Percentiles rank a stretch among this genome's conserved stretches.
These are phyloP conservation scores for Polymixis flavicincta DNA, from an alignment of 2,888 invertebrate genomes.

Conservation along the genomic window DNA sequence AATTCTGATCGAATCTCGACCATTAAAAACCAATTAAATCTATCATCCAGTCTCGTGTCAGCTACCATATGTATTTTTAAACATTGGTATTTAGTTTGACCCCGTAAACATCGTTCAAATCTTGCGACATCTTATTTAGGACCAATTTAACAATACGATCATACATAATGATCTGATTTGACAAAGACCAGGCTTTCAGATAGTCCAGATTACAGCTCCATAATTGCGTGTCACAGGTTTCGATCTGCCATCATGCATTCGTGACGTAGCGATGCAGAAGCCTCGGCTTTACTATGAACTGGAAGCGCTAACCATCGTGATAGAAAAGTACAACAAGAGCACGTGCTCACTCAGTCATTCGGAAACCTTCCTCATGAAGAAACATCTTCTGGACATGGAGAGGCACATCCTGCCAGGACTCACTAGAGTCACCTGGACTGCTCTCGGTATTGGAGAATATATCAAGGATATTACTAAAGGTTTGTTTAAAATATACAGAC, in stretches of 20 bases:
- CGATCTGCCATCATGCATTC: slow-evolving; percentile 86
- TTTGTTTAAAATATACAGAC: slow-evolving; percentile 55
- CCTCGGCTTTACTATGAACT: slow-evolving; percentile 92
- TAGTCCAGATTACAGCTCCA: not conserved
- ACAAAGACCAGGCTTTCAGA: not conserved
- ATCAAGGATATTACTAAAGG: slow-evolving; percentile 87
- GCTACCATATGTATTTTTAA: not conserved
- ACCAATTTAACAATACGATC: not conserved
- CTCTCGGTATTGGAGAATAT: slow-evolving; percentile 95
- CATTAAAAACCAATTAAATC: not conserved
- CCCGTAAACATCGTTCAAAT: no score
- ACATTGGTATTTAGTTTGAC: no score
- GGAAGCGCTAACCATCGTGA: slow-evolving; percentile 91
- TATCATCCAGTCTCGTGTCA: not conserved
- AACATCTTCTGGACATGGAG: slow-evolving; percentile 93
- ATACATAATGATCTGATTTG: not conserved
- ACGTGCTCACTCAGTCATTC: slow-evolving; percentile 92
- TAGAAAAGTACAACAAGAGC: slow-evolving; percentile 92
- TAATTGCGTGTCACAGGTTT: slow-evolving; percentile 73
- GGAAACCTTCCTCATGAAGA: slow-evolving; percentile 93
- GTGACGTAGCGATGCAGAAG: slow-evolving; percentile 91
- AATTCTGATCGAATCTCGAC: not conserved
- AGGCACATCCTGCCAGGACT: slow-evolving; percentile 95
- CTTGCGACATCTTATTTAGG: not conserved
- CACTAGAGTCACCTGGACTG: slow-evolving; percentile 96